These are phyloP conservation scores for Phortica magna DNA, from an alignment of 2,888 invertebrate species.

Conservation along the genomic window DNA sequence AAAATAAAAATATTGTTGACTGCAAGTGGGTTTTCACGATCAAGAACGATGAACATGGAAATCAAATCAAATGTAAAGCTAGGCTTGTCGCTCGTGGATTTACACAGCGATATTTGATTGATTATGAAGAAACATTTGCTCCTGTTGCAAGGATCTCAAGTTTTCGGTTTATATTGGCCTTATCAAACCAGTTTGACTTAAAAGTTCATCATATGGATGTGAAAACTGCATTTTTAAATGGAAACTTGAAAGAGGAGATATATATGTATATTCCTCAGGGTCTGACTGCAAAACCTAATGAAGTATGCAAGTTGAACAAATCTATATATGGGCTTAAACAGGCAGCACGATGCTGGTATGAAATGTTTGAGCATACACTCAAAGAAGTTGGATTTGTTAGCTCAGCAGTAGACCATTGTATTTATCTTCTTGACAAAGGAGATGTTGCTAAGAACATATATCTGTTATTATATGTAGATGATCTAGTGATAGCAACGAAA, in stretches of 20 bases:
- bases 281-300: constrained; percentile 25
- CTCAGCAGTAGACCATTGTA: constrained; percentile 42
- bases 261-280: constrained; percentile 46
- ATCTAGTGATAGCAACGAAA: constrained; percentile 52
- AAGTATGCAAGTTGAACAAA: constrained; percentile 41
- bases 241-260: constrained; percentile 46
- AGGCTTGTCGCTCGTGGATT: constrained; percentile 14
- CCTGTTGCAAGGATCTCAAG: constrained; percentile 46
- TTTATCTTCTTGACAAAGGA: constrained; percentile 48
- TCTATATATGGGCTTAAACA: constrained; percentile 58
- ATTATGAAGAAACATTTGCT: constrained; percentile 44
- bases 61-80: constrained; percentile 32
- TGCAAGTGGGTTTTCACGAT: constrained; percentile 51
- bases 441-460: constrained; percentile 49
- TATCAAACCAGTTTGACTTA: constrained; percentile 47
- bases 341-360: constrained; percentile 50
- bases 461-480: constrained; percentile 54
- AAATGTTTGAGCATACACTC: constrained; percentile 43
- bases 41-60: constrained; percentile 45
- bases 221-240: no score
- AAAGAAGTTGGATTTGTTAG: constrained; percentile 48
- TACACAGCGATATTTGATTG: constrained; percentile 14
- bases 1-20: constrained; percentile 51
- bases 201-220: constrained; percentile 50
- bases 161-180: constrained; percentile 43